phyloP scores from a whole-genome alignment of 2,888 invertebrate genomes.

The Bellardia bayeri region DNA sequence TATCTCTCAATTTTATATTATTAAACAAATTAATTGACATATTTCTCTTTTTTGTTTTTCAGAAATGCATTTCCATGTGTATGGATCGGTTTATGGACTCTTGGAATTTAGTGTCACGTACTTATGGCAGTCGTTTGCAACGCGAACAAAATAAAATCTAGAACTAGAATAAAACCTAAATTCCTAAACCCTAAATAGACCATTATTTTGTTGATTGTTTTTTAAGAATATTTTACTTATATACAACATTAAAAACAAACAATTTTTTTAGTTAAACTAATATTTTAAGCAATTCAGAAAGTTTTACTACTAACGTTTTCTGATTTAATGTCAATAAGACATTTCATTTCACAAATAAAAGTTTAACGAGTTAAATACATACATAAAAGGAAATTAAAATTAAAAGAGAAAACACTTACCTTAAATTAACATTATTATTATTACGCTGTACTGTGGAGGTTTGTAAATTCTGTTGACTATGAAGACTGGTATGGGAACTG shows the following conservation, averaged over 20 bases:
- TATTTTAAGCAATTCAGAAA: constrained; percentile 33
- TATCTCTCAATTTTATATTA: too few species aligned
- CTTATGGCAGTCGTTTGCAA: constrained; percentile 94
- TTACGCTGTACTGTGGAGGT: constrained; percentile 29
- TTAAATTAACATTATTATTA: constrained; percentile 43
- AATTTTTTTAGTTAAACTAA: constrained; percentile 38
- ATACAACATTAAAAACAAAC: constrained; percentile 20
- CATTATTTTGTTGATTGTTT: constrained; percentile 68
- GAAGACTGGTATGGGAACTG: constrained; percentile 76
- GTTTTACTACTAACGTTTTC: constrained; percentile 11
- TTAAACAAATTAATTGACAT: too few species aligned
- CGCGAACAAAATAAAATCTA: constrained; percentile 85
- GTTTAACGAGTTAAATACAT: background rate
- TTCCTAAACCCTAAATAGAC: constrained; percentile 41
- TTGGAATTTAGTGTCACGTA: constrained; percentile 95
- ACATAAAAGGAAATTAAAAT: constrained; percentile 16
- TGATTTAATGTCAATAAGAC: background rate
- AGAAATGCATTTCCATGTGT: constrained; percentile 98
- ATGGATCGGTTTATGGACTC: constrained; percentile 99
- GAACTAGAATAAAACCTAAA: constrained; percentile 29
- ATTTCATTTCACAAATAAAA: constrained; percentile 27
- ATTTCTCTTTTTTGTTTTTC: constrained; percentile 22
- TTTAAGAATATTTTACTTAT: constrained; percentile 62
- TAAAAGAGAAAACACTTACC: constrained; percentile 63
- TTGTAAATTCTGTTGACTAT: constrained; percentile 64